Evolutionary conservation across 2,113 vertebrate species (phyloP).

Genomic region (Aspidoscelis tigris): DNA sequence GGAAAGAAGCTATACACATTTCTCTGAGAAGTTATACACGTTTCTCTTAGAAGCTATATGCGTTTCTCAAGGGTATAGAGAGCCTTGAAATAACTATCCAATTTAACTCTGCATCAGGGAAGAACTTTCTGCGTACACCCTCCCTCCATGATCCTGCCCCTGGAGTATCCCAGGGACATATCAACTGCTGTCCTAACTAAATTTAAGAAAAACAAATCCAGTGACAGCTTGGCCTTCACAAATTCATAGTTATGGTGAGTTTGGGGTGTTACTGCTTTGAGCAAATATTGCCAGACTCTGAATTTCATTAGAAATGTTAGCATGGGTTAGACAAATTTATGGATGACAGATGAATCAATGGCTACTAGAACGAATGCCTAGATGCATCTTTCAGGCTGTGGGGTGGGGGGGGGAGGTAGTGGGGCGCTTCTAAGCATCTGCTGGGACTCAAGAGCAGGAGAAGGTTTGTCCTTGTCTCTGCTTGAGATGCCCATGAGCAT

Average conservation of each 20-base stretch:
- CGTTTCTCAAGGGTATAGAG: background rate
- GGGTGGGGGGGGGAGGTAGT: too few species aligned
- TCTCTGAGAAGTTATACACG: background rate
- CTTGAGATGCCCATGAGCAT: too few species aligned
- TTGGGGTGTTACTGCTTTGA: background rate
- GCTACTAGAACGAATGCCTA: too few species aligned
- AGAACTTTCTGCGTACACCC: too few species aligned
- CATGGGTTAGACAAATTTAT: background rate
- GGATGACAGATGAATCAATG: too few species aligned
- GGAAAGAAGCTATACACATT: background rate
- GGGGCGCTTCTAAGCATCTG: too few species aligned
- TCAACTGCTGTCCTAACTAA: background rate
- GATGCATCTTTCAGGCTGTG: too few species aligned
- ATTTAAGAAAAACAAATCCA: background rate
- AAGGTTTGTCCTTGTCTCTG: too few species aligned
- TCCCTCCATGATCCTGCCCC: background rate
- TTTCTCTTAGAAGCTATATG: background rate
- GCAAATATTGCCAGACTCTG: background rate
- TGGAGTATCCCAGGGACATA: background rate
- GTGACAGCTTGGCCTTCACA: background rate
- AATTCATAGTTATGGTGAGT: background rate
- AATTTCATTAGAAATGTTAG: background rate
- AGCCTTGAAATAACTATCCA: too few species aligned
- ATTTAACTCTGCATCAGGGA: too few species aligned
- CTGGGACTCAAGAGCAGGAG: too few species aligned